Evolutionary conservation across 2,888 invertebrate genomes (phyloP), one percentile per base, ranked within the genome.

Genomic region (Lepidochrysops patricia): DNA sequence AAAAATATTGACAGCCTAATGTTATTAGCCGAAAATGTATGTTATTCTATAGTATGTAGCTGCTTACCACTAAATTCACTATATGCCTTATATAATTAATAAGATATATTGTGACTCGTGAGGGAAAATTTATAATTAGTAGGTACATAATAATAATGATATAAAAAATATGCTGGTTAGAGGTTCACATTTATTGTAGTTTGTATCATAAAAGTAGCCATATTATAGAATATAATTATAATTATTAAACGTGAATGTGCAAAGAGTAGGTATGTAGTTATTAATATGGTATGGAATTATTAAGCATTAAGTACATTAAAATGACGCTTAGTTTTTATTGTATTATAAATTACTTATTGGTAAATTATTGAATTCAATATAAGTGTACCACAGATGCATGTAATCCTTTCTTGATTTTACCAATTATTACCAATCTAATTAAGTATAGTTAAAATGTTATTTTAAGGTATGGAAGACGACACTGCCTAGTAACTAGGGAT

Each of bases 131-230:
- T 15, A 15, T 43, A 12, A 43, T 19, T 23, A 43, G 19, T 12
- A 37, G 58, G 56, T 56, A 63, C 59, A 61, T 59, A 62, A 60
- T 57, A 58, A 57, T 60, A 60, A 61, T n/a, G n/a, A n/a, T n/a
- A n/a, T n/a, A n/a, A 57, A 62, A 60, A 60, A 58, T 80, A 81
- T 76, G 87, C 87, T 87, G 86, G 87, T 87, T 84, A 85, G 86
- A 84, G 85, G 85, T 85, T 85, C 87, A 86, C 82, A 76, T 83
- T 77, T 74, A 75, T 64, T 74, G 79, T 84, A 85, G 82, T 76
- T 75, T 86, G 84, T 86, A 86, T 78, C 4, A 34, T 50, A 50
- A 9, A 50, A 50, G 50, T 34, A 26, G 2, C 15, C 54, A 60
- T 27, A 34, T 2, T 23, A 35, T 57, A 35, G 4, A 50, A 34